phyloP scores from a whole-genome alignment of 2,113 vertebrate species.

The Talpa occidentalis region DNA sequence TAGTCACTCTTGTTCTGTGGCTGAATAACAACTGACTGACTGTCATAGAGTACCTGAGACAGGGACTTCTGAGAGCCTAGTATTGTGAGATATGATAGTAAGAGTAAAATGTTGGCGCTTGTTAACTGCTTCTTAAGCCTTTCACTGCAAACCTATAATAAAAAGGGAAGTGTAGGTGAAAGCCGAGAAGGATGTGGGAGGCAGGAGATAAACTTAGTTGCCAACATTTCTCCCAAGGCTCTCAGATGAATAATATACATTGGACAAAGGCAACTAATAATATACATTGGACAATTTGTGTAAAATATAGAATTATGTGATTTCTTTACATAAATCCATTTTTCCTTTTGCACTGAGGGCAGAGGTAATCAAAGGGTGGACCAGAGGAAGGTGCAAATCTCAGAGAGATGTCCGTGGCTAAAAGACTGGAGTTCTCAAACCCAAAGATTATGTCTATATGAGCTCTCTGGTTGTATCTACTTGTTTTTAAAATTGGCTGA shows the following conservation, averaged over 20 bases:
- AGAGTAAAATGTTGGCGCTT: neutral
- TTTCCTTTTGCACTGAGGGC: neutral
- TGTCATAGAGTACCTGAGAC: neutral
- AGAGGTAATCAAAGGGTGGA: neutral
- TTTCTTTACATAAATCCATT: neutral
- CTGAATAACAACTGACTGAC: neutral
- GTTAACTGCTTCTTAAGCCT: neutral
- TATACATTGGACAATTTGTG: neutral
- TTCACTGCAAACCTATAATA: conserved; percentile 24
- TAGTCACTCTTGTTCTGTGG: neutral
- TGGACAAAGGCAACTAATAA: neutral
- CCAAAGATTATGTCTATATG: neutral
- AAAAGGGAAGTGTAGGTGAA: neutral
- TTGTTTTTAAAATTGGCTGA: neutral
- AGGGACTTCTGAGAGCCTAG: neutral
- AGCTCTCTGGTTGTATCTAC: neutral
- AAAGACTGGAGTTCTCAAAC: neutral
- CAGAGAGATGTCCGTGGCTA: neutral
- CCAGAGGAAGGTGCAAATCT: neutral
- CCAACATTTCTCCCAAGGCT: neutral
- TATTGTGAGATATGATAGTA: neutral
- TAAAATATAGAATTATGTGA: neutral
- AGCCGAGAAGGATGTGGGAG: neutral
- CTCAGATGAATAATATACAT: neutral
- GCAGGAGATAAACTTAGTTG: neutral